A percentile compares a stretch with the other conserved stretches of the same genome.
These are phyloP conservation scores for Periphyllus acericola DNA, from an alignment of 2,888 invertebrate species.

Conservation along the genomic window DNA sequence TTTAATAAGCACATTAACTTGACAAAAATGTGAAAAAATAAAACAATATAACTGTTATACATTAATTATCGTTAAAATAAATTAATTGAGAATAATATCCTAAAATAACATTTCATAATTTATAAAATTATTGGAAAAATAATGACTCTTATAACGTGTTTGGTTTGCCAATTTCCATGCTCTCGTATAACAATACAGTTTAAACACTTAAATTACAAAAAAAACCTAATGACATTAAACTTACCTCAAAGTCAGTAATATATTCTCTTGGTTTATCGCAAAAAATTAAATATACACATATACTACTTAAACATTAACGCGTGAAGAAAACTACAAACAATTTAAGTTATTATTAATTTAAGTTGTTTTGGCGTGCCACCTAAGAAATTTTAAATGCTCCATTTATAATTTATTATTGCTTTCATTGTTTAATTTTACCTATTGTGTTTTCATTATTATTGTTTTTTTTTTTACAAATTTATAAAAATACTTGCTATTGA, in stretches of 20 bases:
- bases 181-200: conserved; percentile 22
- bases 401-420: background rate
- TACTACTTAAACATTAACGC: background rate
- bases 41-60: background rate
- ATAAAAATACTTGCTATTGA: background rate
- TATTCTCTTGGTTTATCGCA: background rate
- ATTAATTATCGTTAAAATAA: background rate
- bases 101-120: background rate
- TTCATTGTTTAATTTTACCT: background rate
- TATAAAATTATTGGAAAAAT: background rate
- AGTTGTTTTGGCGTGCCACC: background rate
- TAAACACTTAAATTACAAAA: conserved; percentile 19
- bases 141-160: background rate
- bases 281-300: conserved; percentile 10
- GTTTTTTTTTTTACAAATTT: background rate
- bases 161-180: background rate
- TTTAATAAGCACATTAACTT: background rate
- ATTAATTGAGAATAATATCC: background rate
- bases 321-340: background rate
- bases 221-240: conserved; percentile 23
- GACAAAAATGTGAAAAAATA: background rate
- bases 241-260: conserved; percentile 21
- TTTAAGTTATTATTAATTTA: background rate
- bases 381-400: background rate
- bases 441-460: conserved; percentile 3